Conservation (phyloP, 2,113 vertebrate genomes). For the Oreocharis arfaki region DNA sequence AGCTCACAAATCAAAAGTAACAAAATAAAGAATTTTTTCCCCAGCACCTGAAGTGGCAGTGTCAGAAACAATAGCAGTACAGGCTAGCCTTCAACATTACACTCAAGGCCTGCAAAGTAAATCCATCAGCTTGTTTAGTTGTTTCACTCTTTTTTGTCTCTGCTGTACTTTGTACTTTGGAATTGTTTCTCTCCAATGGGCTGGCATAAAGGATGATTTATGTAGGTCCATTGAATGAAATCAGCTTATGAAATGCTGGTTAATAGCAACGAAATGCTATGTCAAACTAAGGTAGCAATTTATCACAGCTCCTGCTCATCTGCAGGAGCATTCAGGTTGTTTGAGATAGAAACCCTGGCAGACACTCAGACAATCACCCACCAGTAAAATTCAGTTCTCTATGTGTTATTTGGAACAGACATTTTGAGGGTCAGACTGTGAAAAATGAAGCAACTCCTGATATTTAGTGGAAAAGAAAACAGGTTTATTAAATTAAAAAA, state of each 20-base stretch:
- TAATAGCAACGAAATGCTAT: background rate
- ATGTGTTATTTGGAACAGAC: background rate
- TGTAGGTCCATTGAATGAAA: background rate
- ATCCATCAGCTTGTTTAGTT: background rate
- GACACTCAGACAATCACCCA: background rate
- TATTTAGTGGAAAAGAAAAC: no score
- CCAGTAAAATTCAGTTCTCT: background rate
- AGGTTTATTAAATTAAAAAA: no score
- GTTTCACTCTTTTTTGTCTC: background rate
- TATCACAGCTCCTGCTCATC: background rate
- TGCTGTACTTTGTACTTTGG: background rate
- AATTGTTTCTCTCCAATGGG: background rate
- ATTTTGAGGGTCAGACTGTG: background rate
- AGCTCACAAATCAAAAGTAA: background rate
- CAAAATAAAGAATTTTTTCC: background rate
- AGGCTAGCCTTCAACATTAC: background rate
- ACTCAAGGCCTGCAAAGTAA: background rate
- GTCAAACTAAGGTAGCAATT: background rate
- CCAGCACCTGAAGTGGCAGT: background rate
- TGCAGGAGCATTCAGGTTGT: background rate
- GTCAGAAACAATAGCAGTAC: background rate
- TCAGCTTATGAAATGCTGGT: background rate
- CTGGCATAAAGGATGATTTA: background rate
- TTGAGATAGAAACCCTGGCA: background rate
- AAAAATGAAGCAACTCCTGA: no score